phyloP scores from a whole-genome alignment of 2,113 vertebrate genomes.

The Tragelaphus strepsiceros region DNA sequence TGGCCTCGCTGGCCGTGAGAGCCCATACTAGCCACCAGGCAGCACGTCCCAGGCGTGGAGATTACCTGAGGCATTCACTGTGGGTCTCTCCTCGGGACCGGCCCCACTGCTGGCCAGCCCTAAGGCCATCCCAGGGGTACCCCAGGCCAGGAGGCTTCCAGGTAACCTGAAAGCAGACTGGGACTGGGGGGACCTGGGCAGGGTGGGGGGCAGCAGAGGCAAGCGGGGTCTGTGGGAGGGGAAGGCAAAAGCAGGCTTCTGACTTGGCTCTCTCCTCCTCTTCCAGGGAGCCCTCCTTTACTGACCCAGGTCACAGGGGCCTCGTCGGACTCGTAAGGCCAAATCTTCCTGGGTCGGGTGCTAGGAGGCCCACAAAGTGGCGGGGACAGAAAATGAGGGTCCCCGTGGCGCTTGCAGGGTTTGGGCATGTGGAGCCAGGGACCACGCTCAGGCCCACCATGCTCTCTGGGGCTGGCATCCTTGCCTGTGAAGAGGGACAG shows the following conservation, averaged over 20 bases:
- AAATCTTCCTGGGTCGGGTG: neutral
- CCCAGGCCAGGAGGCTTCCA: neutral
- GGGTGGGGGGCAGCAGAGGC: neutral
- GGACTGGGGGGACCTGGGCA: neutral
- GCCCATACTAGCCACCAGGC: neutral
- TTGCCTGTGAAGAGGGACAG: neutral
- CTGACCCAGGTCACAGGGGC: neutral
- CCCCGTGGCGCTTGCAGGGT: rapidly evolving
- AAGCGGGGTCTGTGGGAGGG: neutral
- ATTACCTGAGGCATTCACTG: too few species aligned
- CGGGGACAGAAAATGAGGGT: too few species aligned
- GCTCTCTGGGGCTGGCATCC: neutral
- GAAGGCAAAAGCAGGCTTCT: too few species aligned
- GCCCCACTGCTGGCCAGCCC: too few species aligned
- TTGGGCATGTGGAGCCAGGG: rapidly evolving
- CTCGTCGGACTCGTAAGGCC: rapidly evolving
- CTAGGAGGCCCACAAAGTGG: rapidly evolving
- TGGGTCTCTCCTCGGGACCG: neutral
- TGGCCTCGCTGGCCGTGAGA: rapidly evolving
- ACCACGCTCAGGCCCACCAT: neutral
- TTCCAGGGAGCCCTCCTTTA: neutral
- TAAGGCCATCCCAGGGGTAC: neutral
- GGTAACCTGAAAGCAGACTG: neutral
- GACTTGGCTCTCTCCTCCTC: neutral
- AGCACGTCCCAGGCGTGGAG: too few species aligned